Evolutionary conservation across 2,797 vertebrate species (phyloP), one percentile per base, ranked within the genome.

Genomic region (Kryptolebias ocellatus): DNA sequence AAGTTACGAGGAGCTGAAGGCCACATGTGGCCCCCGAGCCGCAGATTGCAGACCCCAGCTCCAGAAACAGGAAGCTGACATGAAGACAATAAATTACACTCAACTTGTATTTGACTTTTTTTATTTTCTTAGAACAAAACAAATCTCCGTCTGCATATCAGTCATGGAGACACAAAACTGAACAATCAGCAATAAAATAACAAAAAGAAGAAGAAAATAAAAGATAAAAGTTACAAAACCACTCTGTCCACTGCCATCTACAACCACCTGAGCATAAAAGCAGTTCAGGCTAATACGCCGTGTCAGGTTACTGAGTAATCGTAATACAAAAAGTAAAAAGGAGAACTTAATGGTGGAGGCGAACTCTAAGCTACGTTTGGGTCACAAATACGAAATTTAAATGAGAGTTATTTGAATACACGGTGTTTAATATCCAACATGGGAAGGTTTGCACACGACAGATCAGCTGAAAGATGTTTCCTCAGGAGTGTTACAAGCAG

Each of bases 81-180:
- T 2, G 12, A 14, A 12, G 4, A 12, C 39, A 42, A 12, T 42
- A 42, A 12, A 12, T 42, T 42, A 11, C 14, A 12, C 16, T 11
- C n/a, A 31, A 18, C 7, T 20, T 51, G 6, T 14, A 18, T 17
- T 14, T n/a, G 17, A 2, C n/a, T 17, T 47, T 53, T 80, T 86
- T 85, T 52, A 82, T 90, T 90, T 90, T 89, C 80, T 87, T 89
- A 89, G 70, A 91, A 88, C 87, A 89, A 89, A 90, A 86, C 56
- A 69, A 49, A 56, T 59, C 69, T 88, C 78, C 68, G 61, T 65
- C 80, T 84, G 75, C 68, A 72, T 28, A 62, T 71, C 67, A 70
- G 64, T 76, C 66, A 60, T 1, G 14, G 72, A 76, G 60, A 79
- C 15, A 52, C 81, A 77, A 53, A 87, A 83, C 53, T 73, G 24